These are phyloP conservation scores for Stenurella melanura DNA, from an alignment of 2,888 invertebrate species.

Conservation along the genomic window DNA sequence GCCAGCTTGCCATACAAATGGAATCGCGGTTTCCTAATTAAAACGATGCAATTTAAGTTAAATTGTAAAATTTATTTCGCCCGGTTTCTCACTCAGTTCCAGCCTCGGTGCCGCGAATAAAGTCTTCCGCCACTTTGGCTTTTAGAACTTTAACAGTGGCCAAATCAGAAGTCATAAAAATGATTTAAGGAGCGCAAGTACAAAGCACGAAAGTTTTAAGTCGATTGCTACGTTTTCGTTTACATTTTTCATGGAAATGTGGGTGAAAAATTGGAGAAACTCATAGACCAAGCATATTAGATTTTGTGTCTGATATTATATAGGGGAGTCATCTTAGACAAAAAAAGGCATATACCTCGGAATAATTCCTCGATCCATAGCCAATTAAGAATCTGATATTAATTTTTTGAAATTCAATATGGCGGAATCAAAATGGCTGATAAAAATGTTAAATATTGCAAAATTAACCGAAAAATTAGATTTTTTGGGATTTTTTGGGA, in stretches of 20 bases:
- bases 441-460: too few species aligned
- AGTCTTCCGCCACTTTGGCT: neutral
- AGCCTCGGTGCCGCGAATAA: conserved; percentile 9
- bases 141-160: neutral
- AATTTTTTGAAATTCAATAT: too few species aligned
- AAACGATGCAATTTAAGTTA: conserved; percentile 41
- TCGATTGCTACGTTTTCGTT: neutral
- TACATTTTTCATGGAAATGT: neutral
- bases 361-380: too few species aligned
- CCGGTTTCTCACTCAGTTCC: neutral
- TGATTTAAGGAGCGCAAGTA: conserved; percentile 14
- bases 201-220: neutral
- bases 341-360: too few species aligned
- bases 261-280: too few species aligned
- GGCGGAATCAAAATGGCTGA: too few species aligned
- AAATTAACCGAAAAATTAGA: too few species aligned
- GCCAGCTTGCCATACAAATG: conserved; percentile 22
- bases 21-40: conserved; percentile 43
- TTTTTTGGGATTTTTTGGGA: too few species aligned
- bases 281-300: too few species aligned
- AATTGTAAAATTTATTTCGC: conserved; percentile 39
- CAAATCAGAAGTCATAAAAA: conserved; percentile 27
- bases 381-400: too few species aligned
- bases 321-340: too few species aligned
- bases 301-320: too few species aligned